Conservation (phyloP, 2,888 invertebrate genomes). For the Odontocolon sp. region DNA sequence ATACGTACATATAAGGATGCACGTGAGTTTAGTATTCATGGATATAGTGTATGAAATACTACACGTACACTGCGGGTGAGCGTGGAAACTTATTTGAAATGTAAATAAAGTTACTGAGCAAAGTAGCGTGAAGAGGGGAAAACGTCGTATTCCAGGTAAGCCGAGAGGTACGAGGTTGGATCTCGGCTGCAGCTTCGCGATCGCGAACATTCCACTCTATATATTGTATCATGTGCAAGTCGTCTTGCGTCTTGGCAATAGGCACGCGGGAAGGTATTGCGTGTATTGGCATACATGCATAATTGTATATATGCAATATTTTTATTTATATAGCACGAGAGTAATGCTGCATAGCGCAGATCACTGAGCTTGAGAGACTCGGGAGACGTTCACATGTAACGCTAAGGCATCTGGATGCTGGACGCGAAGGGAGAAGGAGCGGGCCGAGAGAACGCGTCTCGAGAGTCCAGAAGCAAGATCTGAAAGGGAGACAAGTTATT, state of each 20-base stretch:
- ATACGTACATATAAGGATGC: slow-evolving; percentile 74
- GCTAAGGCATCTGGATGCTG: slow-evolving; percentile 17
- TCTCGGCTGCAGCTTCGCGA: neutral
- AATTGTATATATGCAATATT: slow-evolving; percentile 69
- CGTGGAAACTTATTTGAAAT: slow-evolving; percentile 78
- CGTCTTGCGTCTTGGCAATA: slow-evolving; percentile 4
- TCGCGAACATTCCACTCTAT: slow-evolving; percentile 48
- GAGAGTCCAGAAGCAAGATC: slow-evolving; percentile 41
- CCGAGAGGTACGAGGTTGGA: too few species aligned
- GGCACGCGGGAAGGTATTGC: slow-evolving; percentile 68
- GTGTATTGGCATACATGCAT: slow-evolving; percentile 73
- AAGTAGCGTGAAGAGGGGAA: too few species aligned
- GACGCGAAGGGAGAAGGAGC: slow-evolving; percentile 25
- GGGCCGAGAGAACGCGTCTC: slow-evolving; percentile 14
- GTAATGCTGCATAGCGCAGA: slow-evolving; percentile 2
- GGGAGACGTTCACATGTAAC: slow-evolving; percentile 33
- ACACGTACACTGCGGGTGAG: slow-evolving; percentile 60
- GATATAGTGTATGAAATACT: slow-evolving; percentile 4
- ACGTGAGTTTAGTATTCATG: neutral
- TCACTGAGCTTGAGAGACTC: slow-evolving; percentile 58
- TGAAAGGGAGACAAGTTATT: slow-evolving; percentile 67
- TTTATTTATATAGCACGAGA: slow-evolving; percentile 69
- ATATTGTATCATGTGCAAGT: neutral
- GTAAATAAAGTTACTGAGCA: slow-evolving; percentile 76
- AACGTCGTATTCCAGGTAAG: too few species aligned